Conservation (phyloP, 1,140 invertebrate genomes). For the Triops cancriformis region DNA sequence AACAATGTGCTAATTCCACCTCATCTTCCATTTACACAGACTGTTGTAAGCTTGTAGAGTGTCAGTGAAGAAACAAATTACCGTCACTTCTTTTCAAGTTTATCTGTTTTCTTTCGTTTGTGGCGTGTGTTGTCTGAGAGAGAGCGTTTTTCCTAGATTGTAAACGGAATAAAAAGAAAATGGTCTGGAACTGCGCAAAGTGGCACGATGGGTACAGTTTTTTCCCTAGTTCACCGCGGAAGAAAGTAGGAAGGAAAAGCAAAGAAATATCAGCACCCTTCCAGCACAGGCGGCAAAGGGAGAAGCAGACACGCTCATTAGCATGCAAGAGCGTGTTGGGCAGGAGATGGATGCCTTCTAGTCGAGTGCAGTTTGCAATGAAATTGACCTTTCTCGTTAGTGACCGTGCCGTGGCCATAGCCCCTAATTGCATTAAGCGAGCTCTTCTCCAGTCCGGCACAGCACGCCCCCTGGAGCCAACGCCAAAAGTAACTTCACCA, state of each 20-base stretch:
- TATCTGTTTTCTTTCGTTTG: not conserved
- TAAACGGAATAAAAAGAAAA: not conserved
- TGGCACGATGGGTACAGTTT: not conserved
- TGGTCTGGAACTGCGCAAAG: not conserved
- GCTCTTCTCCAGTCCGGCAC: not conserved
- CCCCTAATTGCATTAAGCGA: slow-evolving; percentile 10
- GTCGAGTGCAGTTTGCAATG: slow-evolving; percentile 12
- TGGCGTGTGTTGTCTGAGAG: not conserved
- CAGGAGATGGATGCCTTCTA: slow-evolving; percentile 9
- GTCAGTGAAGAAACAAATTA: slow-evolving; percentile 1
- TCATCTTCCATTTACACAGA: not conserved
- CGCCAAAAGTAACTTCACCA: not conserved
- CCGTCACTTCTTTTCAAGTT: not conserved
- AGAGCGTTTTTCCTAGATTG: not conserved
- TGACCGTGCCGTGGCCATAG: not conserved
- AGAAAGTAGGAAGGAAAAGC: not conserved
- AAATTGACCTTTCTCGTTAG: slow-evolving; percentile 14
- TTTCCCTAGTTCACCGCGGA: not conserved
- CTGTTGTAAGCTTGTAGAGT: not conserved
- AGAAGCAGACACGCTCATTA: slow-evolving; percentile 1
- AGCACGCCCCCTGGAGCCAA: not conserved
- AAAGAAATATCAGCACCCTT: not conserved
- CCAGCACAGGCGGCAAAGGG: not conserved
- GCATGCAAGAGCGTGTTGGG: slow-evolving; percentile 12
- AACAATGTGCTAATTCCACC: not conserved